Evolutionary conservation across 2,797 vertebrate genomes (phyloP), one percentile per base, ranked within the genome.

Genomic region (Darevskia mixta): DNA sequence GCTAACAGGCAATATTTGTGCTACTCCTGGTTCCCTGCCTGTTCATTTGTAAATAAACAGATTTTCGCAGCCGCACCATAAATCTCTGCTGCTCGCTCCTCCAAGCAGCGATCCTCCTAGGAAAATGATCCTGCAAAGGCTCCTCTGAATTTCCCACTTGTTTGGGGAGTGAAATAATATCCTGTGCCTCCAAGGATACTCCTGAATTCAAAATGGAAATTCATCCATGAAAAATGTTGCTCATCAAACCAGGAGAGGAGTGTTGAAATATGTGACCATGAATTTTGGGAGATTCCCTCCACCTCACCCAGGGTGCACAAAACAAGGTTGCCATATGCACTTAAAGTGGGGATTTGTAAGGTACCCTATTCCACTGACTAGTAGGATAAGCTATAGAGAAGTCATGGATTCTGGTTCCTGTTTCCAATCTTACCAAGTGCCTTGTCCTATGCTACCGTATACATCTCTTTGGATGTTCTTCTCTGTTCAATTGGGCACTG

Each of bases 171-270:
- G 38, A 85, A 85, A 38, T 75, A 80, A 64, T 80, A 29, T 49
- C 8, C 15, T 80, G 25, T 38, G 27, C 43, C 43, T 81, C 78
- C 13, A n/a, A 35, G 27, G 43, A 18, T 73, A 71, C 35, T 83
- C 17, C 76, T 83, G 27, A 55, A 23, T 88, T 88, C 29, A 73
- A 64, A 69, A 66, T 83, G 32, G 23, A 61, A 86, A 86, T 45
- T 25, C 64, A 27, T 67, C 55, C 23, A n/a, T 78, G 43, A 43
- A 58, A 77, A 55, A 81, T 82, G 7, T 8, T 82, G 43, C 61
- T 81, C 25, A 41, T 2, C 43, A 76, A 66, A 11, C 32, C 43
- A 17, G 76, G 11, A 76, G 10, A 29, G 17, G 32, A 78, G 35
- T 69, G 49, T 11, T 69, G 49, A 41, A 55, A n/a, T 79, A 78